Evolutionary conservation across 2,888 invertebrate genomes (phyloP).

Genomic region (Prionchulus punctatus): DNA sequence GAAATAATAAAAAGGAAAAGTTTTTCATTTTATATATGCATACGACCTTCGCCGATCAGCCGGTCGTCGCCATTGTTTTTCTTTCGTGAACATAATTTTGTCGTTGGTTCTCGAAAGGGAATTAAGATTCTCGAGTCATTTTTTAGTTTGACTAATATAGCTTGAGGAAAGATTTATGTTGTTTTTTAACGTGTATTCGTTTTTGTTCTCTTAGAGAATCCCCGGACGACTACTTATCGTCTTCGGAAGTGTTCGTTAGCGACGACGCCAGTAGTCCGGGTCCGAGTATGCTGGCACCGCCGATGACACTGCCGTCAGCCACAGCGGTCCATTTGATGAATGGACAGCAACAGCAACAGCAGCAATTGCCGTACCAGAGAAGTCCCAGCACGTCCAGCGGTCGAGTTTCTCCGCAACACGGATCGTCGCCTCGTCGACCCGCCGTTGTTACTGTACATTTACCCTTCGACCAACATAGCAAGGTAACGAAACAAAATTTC

Average conservation of each 20-base stretch:
- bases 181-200: background rate
- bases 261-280: background rate
- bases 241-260: background rate
- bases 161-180: background rate
- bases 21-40: too few relatives aligned
- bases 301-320: too few relatives aligned
- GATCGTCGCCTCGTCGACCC: background rate
- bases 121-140: too few relatives aligned
- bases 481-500: constrained; percentile 5
- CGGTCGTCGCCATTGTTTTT: too few relatives aligned
- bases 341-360: too few relatives aligned
- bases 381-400: background rate
- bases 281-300: background rate
- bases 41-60: too few relatives aligned
- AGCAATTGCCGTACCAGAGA: too few relatives aligned
- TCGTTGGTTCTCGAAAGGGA: too few relatives aligned
- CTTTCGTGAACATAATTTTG: too few relatives aligned
- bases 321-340: too few relatives aligned
- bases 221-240: background rate
- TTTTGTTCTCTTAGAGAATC: background rate
- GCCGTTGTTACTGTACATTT: constrained; percentile 24
- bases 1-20: too few relatives aligned
- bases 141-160: too few relatives aligned
- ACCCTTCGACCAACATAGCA: constrained; percentile 29
- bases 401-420: background rate